These are phyloP conservation scores for Tipula unca DNA, from an alignment of 2,888 invertebrate species.

Conservation along the genomic window DNA sequence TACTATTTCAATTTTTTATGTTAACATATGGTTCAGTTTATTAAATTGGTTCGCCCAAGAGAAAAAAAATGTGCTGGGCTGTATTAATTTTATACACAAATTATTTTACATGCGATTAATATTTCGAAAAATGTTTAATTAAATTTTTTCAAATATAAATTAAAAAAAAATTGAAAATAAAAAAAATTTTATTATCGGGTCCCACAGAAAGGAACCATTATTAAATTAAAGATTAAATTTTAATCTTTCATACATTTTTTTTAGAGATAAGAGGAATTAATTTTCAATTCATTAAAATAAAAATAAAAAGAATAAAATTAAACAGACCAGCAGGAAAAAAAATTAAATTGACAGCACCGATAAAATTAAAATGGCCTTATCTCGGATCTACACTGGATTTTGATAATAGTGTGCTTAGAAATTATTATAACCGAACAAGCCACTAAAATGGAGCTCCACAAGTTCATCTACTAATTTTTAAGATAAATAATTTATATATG, in stretches of 20 bases:
- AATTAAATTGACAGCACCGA: neutral
- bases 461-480: neutral
- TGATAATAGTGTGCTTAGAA: neutral
- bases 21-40: neutral
- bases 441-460: neutral
- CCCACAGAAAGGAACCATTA: slow-evolving; percentile 4
- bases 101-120: neutral
- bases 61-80: neutral
- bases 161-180: neutral
- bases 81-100: neutral
- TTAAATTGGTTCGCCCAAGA: neutral
- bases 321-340: neutral
- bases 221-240: neutral
- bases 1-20: neutral
- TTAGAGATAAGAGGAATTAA: neutral
- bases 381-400: neutral
- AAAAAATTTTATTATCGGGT: neutral
- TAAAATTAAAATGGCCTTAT: neutral
- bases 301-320: slow-evolving; percentile 8
- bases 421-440: neutral
- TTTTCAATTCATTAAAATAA: neutral
- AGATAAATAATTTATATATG: neutral
- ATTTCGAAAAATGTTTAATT: neutral
- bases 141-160: neutral
- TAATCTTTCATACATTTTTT: neutral